Conservation (phyloP, 2,888 invertebrate species). For the Philonicus albiceps region DNA sequence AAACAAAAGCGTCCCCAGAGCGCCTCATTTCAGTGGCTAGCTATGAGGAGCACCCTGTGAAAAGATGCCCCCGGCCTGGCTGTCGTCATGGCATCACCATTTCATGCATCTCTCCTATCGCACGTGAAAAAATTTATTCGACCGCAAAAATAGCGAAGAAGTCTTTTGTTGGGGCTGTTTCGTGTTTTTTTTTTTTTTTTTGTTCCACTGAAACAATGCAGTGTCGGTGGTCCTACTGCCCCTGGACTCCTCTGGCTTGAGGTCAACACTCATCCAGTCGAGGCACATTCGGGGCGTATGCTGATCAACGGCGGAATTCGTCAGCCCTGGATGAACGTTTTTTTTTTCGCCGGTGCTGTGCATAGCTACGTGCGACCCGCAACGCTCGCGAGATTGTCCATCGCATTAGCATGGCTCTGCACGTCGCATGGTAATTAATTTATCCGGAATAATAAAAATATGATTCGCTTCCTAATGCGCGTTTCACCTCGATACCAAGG, state of each 20-base stretch:
- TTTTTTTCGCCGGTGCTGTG: not conserved
- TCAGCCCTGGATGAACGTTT: not conserved
- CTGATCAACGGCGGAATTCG: not conserved
- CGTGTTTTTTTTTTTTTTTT: not conserved
- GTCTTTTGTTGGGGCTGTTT: not conserved
- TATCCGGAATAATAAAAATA: not conserved
- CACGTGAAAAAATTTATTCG: not conserved
- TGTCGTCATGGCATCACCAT: not conserved
- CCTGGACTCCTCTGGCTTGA: not conserved
- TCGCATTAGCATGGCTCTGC: not conserved
- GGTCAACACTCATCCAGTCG: not conserved
- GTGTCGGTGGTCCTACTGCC: not conserved
- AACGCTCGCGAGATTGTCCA: not conserved
- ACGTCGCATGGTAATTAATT: conserved; percentile 3
- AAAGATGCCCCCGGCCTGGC: not conserved
- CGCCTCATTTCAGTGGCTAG: not conserved
- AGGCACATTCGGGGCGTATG: not conserved
- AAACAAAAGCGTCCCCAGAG: not conserved
- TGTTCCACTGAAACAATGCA: not conserved
- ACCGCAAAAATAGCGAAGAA: not conserved
- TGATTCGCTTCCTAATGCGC: not conserved
- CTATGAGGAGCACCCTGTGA: not conserved
- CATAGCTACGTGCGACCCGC: not conserved
- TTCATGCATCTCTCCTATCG: not conserved
- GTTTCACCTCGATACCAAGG: not conserved